Percentiles rank a stretch among this genome's conserved stretches.
Evolutionary conservation across 2,797 vertebrate genomes (phyloP).

Genomic region (Peromyscus eremicus): DNA sequence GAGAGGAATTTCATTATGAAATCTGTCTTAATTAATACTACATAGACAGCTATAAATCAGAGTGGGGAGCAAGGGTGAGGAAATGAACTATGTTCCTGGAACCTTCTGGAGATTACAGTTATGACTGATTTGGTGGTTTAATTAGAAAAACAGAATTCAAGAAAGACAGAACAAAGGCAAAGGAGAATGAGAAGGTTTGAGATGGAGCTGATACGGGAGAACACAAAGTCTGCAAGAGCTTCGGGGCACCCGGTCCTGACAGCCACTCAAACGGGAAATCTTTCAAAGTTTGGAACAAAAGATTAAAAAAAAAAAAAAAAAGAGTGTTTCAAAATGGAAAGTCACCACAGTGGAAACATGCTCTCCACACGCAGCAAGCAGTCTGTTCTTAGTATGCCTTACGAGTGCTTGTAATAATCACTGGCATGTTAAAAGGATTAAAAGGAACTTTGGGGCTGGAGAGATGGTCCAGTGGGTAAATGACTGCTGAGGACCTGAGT

Average conservation of each 20-base stretch:
- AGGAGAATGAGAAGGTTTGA: not conserved
- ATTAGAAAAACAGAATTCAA: slow-evolving; percentile 30
- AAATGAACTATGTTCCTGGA: not conserved
- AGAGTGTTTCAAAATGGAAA: not conserved
- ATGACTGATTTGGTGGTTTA: slow-evolving; percentile 18
- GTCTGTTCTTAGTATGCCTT: not conserved
- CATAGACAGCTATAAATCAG: not conserved
- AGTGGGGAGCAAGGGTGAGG: slow-evolving; percentile 12
- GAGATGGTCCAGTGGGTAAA: not conserved
- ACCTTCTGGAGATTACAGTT: not conserved
- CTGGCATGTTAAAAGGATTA: not conserved
- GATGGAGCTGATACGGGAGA: not conserved
- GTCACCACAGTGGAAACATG: not conserved
- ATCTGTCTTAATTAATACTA: slow-evolving; percentile 65
- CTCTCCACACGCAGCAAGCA: not conserved
- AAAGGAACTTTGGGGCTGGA: not conserved
- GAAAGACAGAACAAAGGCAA: not conserved
- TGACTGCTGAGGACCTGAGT: not conserved
- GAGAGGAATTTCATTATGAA: slow-evolving; percentile 65
- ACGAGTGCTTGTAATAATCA: not conserved
- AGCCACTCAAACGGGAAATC: not conserved
- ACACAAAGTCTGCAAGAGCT: rapidly evolving
- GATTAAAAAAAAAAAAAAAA: not conserved
- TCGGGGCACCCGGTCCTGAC: rapidly evolving
- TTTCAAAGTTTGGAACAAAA: slow-evolving; percentile 27